Percentiles rank a stretch among this genome's conserved stretches.
Evolutionary conservation across 2,797 vertebrate genomes (phyloP).

Genomic region (Sebastes minor): DNA sequence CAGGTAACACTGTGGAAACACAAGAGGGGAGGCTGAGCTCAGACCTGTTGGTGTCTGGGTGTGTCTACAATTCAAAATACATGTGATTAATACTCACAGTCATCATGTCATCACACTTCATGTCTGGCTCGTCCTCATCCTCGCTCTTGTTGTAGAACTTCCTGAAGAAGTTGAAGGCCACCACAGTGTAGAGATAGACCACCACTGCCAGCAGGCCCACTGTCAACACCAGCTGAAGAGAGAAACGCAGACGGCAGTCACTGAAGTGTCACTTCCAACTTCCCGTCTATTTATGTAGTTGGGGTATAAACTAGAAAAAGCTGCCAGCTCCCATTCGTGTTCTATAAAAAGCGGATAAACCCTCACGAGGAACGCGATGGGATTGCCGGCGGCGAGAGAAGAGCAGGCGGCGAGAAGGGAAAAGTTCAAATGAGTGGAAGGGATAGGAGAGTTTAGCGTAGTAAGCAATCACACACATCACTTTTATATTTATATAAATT

Average conservation of each 20-base stretch:
- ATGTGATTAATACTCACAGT: constrained; percentile 81
- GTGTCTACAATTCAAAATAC: background rate
- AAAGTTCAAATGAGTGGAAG: background rate
- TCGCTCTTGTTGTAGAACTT: constrained; percentile 99
- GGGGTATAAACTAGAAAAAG: background rate
- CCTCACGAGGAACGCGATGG: background rate
- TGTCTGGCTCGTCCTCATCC: constrained; percentile 96
- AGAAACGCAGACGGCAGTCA: background rate
- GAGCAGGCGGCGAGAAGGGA: background rate
- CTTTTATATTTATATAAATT: constrained; percentile 1
- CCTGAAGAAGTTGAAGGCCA: constrained; percentile 99
- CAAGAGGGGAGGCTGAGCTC: background rate
- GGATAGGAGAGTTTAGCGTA: background rate
- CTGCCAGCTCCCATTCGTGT: background rate
- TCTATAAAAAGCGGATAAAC: background rate
- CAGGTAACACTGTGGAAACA: constrained; percentile 89
- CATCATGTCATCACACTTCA: constrained; percentile 99
- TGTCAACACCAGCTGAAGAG: constrained; percentile 89
- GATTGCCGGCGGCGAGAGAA: background rate
- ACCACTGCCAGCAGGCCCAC: constrained; percentile 96
- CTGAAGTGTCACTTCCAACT: background rate
- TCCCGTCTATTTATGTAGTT: background rate
- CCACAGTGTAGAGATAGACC: constrained; percentile 98
- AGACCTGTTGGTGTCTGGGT: background rate
- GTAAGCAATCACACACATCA: background rate